Evolutionary conservation across 2,888 invertebrate species (phyloP).

Genomic region (Cephus nigrinus): DNA sequence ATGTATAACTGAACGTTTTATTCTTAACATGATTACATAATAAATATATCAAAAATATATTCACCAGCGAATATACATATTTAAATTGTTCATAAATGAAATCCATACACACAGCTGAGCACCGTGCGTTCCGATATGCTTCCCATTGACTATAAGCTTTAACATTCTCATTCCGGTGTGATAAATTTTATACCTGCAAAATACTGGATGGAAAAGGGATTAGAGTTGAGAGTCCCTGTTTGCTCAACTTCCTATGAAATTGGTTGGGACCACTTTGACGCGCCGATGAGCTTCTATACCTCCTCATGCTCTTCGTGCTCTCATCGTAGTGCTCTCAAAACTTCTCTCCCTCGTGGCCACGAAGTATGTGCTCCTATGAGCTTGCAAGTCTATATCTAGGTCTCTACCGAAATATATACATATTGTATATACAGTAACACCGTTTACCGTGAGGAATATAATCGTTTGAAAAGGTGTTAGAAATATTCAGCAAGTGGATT

Average conservation of each 20-base stretch:
- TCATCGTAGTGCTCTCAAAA: slow-evolving; percentile 39
- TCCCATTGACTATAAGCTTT: neutral
- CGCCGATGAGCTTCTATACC: slow-evolving; percentile 49
- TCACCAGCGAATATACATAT: too few species aligned
- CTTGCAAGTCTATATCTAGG: neutral
- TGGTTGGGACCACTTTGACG: slow-evolving; percentile 55
- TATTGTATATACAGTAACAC: too few species aligned
- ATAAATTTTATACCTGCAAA: neutral
- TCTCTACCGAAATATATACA: neutral
- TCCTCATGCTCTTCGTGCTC: neutral
- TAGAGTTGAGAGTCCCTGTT: slow-evolving; percentile 41
- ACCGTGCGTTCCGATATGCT: neutral
- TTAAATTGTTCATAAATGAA: too few species aligned
- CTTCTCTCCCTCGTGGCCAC: slow-evolving; percentile 26
- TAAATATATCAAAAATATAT: too few species aligned
- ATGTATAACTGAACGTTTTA: too few species aligned
- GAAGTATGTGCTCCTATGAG: neutral
- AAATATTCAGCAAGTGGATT: neutral
- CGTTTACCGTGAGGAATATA: neutral
- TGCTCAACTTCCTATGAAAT: slow-evolving; percentile 56
- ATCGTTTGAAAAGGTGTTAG: neutral
- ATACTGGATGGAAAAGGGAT: neutral
- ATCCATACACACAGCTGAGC: too few species aligned
- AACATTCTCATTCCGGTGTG: neutral
- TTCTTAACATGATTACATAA: too few species aligned